Base-by-base conservation (phyloP, 2,888 invertebrate species). In the Philonicus albiceps region DNA sequence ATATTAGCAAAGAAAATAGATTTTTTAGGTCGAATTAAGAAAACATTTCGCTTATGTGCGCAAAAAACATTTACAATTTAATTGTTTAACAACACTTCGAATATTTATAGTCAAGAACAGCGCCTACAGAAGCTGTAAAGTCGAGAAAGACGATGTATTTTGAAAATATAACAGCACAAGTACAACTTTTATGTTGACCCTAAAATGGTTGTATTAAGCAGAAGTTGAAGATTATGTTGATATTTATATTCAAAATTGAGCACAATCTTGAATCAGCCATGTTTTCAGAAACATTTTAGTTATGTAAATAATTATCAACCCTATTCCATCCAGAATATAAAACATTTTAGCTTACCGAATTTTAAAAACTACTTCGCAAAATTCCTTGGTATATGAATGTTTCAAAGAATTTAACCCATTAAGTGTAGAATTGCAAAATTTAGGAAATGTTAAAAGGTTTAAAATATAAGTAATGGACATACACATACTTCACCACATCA, bases 1-100 rank as follows among this genome's bases (percentile, higher is more conserved):
- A n/a, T n/a, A n/a, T n/a, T 64, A 64, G 55, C 19, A 34, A 83
- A 83, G 16, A 83, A 83, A 83, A 83, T 83, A 64, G 81, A 34
- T 34, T 83, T 83, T 64, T 13, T 83, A 11, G 2, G 49, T 31
- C 64, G 64, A 83, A 83, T 83, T 16, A 83, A 64, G 37, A 13
- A 7, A 55, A 19, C 16, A 11, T 83, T 7, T 83, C 64, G 8
- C 30, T 34, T 64, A 64, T 19, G 34, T 34, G 19, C 34, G 55
- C 81, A 64, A 83, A 37, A 64, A 83, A 16, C 8, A 22, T 83
- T 19, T 83, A 64, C 11, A 83, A 83, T 22, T 19, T 64, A 37
- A 55, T 83, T 5, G 19, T 83, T n/a, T n/a, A 31, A 16, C 64
- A 34, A 1, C 64, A 83, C 22, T 83, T 34, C 5, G 31, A 83